phyloP scores from a whole-genome alignment of 2,888 invertebrate genomes.

The Cecidostiba fungosa region DNA sequence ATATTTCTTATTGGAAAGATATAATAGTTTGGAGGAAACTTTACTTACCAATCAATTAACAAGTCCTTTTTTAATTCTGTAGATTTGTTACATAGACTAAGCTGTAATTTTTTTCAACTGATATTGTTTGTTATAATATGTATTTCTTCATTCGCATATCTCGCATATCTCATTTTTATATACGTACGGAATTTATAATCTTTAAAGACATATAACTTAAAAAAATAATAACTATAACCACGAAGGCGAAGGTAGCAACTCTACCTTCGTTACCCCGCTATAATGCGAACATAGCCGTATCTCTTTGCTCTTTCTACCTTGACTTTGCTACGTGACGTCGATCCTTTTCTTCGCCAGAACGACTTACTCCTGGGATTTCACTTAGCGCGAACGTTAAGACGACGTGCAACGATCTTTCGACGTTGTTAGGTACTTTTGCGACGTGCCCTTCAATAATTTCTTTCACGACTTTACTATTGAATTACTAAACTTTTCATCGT shows the following conservation, averaged over 20 bases:
- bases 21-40: no score
- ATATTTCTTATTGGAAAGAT: no score
- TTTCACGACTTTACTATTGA: slow-evolving; percentile 15
- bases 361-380: slow-evolving; percentile 32
- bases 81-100: no score
- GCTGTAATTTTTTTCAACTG: no score
- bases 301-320: background rate
- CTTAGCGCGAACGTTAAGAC: slow-evolving; percentile 29
- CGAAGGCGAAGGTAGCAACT: background rate
- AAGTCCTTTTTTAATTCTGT: no score
- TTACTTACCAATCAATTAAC: no score
- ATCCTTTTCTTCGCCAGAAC: slow-evolving; percentile 15
- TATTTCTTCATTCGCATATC: no score
- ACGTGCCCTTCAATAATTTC: slow-evolving; percentile 34
- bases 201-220: no score
- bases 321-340: slow-evolving; percentile 38
- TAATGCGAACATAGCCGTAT: background rate
- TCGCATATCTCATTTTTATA: no score
- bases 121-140: no score
- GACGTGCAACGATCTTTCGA: slow-evolving; percentile 32
- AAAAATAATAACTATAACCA: background rate
- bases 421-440: slow-evolving; percentile 25
- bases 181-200: no score
- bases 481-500: slow-evolving; percentile 7
- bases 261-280: background rate